A percentile compares a stretch with the other conserved stretches of the same genome.
These are phyloP conservation scores for Coreoperca whiteheadi DNA, from an alignment of 2,113 vertebrate species.

Conservation along the genomic window DNA sequence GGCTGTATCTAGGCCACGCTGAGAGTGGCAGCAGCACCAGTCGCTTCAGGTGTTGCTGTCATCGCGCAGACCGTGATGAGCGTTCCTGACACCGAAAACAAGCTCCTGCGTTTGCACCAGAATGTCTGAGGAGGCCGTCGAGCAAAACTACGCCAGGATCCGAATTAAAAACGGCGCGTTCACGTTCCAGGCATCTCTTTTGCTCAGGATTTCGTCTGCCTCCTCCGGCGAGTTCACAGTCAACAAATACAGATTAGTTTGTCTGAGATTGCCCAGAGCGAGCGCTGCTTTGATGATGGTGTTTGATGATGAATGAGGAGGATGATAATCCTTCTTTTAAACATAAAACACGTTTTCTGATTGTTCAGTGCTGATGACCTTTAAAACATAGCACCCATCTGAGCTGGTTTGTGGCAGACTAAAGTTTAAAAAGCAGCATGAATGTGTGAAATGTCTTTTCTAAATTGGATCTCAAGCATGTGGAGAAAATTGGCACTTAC, in stretches of 20 bases:
- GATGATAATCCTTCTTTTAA: slow-evolving; percentile 6
- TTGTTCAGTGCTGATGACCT: slow-evolving; percentile 13
- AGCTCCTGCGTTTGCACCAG: background rate
- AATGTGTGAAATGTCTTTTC: background rate
- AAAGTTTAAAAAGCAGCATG: background rate
- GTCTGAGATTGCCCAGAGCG: background rate
- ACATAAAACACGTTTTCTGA: slow-evolving; percentile 1
- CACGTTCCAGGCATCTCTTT: slow-evolving; percentile 5
- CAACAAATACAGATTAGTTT: background rate
- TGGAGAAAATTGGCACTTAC: background rate
- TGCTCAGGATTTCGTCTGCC: background rate
- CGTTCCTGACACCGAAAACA: slow-evolving; percentile 7
- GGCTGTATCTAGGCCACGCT: slow-evolving; percentile 38
- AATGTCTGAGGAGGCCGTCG: background rate
- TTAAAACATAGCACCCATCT: background rate
- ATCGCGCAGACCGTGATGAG: slow-evolving; percentile 1
- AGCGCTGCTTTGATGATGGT: slow-evolving; percentile 6
- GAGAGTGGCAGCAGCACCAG: slow-evolving; percentile 36
- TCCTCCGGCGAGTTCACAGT: background rate
- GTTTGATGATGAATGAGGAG: background rate
- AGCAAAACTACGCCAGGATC: background rate
- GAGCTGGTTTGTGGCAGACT: background rate
- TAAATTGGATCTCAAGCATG: background rate
- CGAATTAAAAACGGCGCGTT: background rate
- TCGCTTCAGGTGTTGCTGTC: slow-evolving; percentile 50